Evolutionary conservation across 2,113 vertebrate genomes (phyloP).

Genomic region (Amphiprion percula): DNA sequence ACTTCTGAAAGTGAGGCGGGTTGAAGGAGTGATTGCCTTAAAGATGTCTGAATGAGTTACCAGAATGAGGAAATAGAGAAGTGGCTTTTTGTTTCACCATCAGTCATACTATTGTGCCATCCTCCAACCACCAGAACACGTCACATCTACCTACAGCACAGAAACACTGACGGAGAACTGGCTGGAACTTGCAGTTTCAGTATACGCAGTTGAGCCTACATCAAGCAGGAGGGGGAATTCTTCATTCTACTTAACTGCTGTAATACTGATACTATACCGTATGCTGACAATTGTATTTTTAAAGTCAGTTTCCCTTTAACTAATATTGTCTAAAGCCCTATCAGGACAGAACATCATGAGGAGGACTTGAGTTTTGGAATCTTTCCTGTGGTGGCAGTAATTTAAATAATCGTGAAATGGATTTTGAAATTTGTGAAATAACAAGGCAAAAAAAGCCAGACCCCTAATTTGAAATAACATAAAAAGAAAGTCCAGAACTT

Average conservation of each 20-base stretch:
- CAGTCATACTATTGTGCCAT: not conserved
- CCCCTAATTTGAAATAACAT: no score
- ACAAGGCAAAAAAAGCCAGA: no score
- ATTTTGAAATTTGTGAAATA: no score
- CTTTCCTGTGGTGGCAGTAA: no score
- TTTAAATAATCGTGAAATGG: no score
- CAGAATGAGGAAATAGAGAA: constrained; percentile 33
- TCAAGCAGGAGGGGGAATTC: not conserved
- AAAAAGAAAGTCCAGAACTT: no score
- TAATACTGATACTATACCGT: no score
- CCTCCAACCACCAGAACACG: not conserved
- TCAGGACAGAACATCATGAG: no score
- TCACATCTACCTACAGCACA: not conserved
- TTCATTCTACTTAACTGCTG: not conserved
- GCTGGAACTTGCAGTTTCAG: constrained; percentile 1
- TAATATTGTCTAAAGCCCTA: no score
- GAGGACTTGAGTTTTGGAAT: no score
- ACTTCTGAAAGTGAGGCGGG: not conserved
- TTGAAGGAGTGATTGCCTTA: not conserved
- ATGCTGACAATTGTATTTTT: no score
- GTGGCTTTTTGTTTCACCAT: constrained; percentile 2
- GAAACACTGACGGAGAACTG: not conserved
- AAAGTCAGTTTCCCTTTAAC: no score
- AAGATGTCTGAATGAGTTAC: not conserved
- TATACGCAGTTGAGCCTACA: not conserved